phyloP scores from a whole-genome alignment of 2,113 vertebrate species.

The Mirza zaza region DNA sequence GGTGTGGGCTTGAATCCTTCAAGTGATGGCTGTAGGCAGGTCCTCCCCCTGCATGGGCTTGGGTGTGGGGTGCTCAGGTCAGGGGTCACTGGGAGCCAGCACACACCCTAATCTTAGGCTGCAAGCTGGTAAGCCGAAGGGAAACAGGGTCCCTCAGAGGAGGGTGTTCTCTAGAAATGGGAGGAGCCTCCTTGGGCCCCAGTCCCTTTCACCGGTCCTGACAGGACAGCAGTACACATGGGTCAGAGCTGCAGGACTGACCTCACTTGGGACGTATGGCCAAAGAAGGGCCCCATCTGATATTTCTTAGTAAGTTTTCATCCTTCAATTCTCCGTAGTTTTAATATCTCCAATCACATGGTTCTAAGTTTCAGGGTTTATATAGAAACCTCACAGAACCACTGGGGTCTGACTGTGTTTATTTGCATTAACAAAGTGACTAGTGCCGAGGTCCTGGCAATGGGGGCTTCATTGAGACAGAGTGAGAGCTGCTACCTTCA shows the following conservation, averaged over 20 bases:
- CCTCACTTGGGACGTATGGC: background rate
- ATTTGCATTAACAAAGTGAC: background rate
- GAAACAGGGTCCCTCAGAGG: background rate
- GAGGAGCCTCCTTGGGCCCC: background rate
- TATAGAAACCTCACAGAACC: background rate
- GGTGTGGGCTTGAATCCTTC: background rate
- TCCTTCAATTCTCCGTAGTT: background rate
- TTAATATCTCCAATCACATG: background rate
- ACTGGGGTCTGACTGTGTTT: background rate
- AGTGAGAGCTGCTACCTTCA: too few relatives aligned
- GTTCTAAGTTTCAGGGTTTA: background rate
- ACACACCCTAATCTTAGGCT: background rate
- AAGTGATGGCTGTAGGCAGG: background rate
- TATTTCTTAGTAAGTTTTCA: background rate
- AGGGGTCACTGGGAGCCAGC: too few relatives aligned
- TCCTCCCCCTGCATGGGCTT: accelerated
- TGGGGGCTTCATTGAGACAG: background rate
- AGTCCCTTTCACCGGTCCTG: background rate
- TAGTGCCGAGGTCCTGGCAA: background rate
- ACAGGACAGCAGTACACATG: too few relatives aligned
- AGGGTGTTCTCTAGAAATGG: background rate
- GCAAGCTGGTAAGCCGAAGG: background rate
- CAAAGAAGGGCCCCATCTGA: background rate
- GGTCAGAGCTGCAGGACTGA: too few relatives aligned
- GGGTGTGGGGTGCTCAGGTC: too few relatives aligned